Base-by-base conservation (phyloP, 2,888 invertebrate species). In the Synanthedon tipuliformis region DNA sequence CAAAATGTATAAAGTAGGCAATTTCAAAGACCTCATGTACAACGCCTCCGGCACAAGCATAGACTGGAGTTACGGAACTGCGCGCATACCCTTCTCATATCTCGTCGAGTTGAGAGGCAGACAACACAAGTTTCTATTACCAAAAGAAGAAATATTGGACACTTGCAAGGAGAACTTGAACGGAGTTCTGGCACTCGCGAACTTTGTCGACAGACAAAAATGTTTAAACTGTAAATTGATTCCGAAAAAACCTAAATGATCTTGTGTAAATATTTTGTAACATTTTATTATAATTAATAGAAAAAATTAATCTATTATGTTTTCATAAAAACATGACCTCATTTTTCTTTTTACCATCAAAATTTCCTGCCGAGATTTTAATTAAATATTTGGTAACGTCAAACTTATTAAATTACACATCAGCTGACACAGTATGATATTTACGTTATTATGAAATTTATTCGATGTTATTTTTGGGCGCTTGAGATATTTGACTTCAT, bases 1-100 rank as follows among this genome's bases (percentile, higher is more conserved):
- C 8, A 72, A 75, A 10, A 78, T 81, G 78, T 87, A 85, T 55
- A 85, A 83, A 73, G 85, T 87, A 3, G 87, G 87, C 0, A 81
- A 78, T 57, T 85, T 85, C 59, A 84, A 77, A 61, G 84, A 86
- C 55, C 64, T 86, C 0, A 87, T 85, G 85, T 87, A 86, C 56
- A 68, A 66, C 50, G 85, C 87, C 0, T 65, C 71, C 50, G 87
- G 87, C 1, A 86, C 86, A 1, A 87, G 87, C 57, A 81, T 85
- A 40, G 87, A 87, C 58, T 87, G 87, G 86, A 84, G 84, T 56
- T 86, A 87, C 51, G 84, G 83, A 4, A 73, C 75, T 3, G 86
- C 83, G 13, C 73, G 66, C 3, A 83, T 87, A 34, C 87, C 85
- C 0, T 87, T 74, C 60, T 78, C 87, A 0, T 87, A 85, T 53